Evolutionary conservation across 2,113 vertebrate genomes (phyloP), one percentile per base, ranked within the genome.

Genomic region (Gallinago media): DNA sequence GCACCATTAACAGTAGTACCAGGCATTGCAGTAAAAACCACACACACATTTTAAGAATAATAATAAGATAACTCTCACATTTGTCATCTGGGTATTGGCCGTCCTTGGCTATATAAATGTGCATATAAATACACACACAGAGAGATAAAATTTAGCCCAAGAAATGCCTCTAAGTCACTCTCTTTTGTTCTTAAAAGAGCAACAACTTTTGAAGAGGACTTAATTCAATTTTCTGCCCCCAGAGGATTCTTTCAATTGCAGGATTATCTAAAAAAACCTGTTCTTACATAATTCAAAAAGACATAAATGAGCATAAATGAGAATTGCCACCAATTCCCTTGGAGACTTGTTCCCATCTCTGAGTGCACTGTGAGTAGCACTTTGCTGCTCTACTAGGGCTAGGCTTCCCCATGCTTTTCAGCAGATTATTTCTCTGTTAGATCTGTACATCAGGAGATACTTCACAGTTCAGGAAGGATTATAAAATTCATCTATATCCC

Each of bases 381-480:
- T 92, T 72, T 17, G 31, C 70, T 68, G 17, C 56, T 61, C 0
- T 7, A 40, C 3, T 1, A 14, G 46, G 18, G n/a, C 32, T 40
- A 32, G 32, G 46, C 54, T 89, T 73, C 55, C 36, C 49, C 9
- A 1, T 19, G 27, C 31, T 85, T 56, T 70, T 34, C 42, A 58
- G 36, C 42, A 52, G 62, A 46, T 14, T 0, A 0, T 62, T 54
- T 66, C 8, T 50, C 42, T 77, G 65, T 16, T 66, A n/a, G 26
- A 47, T 52, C 26, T 67, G 34, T 34, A 29, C 2, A 1, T 36
- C 31, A 50, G 73, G 27, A 88, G 36, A 63, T 13, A 9, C 23
- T 73, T 50, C 27, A 17, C 19, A 61, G 8, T 14, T 88, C 47
- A 36, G 54, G 21, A 72, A 65, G 21, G n/a, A 40, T 29, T 54